Conservation (phyloP, 2,797 vertebrate species). For the Parambassis ranga region DNA sequence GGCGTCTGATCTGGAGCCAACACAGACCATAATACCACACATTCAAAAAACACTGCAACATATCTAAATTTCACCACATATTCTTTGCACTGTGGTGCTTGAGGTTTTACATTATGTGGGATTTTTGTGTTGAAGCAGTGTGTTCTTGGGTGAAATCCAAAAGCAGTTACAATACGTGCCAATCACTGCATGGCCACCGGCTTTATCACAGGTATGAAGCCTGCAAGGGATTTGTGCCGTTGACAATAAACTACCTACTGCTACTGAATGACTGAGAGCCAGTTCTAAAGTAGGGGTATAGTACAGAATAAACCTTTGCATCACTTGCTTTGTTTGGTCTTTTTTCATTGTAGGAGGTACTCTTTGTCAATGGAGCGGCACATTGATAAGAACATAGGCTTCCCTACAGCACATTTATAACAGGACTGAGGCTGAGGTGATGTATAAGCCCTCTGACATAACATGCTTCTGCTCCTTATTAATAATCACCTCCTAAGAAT, state of each 20-base stretch:
- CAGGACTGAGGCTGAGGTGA: slow-evolving; percentile 17
- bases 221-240: background rate
- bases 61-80: background rate
- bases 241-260: background rate
- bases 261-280: background rate
- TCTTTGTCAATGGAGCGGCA: background rate
- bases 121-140: background rate
- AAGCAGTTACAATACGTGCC: background rate
- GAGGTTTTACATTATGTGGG: too few relatives aligned
- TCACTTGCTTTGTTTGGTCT: too few relatives aligned
- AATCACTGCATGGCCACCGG: background rate
- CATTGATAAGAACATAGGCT: background rate
- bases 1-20: slow-evolving; percentile 28
- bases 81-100: background rate
- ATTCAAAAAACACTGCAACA: background rate
- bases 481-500: slow-evolving; percentile 60
- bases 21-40: background rate
- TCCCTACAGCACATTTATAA: background rate
- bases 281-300: background rate
- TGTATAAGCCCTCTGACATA: slow-evolving; percentile 49
- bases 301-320: background rate
- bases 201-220: background rate
- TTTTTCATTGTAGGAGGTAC: background rate
- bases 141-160: background rate
- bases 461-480: slow-evolving; percentile 42